Base-by-base conservation (phyloP, 2,888 invertebrate species). In the Lasioglossum malachurum region DNA sequence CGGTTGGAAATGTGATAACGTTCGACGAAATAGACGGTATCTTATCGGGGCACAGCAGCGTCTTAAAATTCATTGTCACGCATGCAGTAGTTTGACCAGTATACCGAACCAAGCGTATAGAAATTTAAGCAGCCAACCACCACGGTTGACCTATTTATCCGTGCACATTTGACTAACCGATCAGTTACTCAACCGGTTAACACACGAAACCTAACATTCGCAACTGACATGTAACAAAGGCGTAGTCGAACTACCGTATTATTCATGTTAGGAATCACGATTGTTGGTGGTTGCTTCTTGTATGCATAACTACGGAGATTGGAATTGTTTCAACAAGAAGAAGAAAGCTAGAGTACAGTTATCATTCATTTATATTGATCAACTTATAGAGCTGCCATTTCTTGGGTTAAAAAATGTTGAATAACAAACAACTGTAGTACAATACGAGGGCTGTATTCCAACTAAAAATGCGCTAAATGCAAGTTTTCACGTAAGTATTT, bases 91-190 rank as follows among this genome's bases (percentile, higher is more conserved):
- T 69, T 77, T 49, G 31, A 49, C 84, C 83, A 38, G 46, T 77
- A 46, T 57, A 84, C 76, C 67, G 57, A 69, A 41, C 49, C 35
- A 35, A 31, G 35, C 72, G 53, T 79, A 78, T 73, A 84, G 85
- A 85, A 85, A 85, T 84, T 84, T 78, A 67, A 57, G 72, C 85
- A 73, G 84, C 64, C 72, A 76, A 85, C 57, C 72, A 67, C 31
- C 53, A 84, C 84, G 72, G 84, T 73, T 79, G 84, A 78, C 84
- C 84, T 84, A 72, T 84, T 85, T 84, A 84, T 75, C 46, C 84
- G 67, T 57, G 74, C 64, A 78, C 75, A 79, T 78, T 75, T 78
- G 84, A 84, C 76, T 85, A 85, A 84, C 71, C 84, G 84, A 85
- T 84, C 84, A 84, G 72, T 76, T 85, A 73, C 72, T 75, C 41